Percentiles rank a stretch among this genome's conserved stretches.
These are phyloP conservation scores for Eutrigla gurnardus DNA, from an alignment of 2,797 vertebrate species.

Conservation along the genomic window DNA sequence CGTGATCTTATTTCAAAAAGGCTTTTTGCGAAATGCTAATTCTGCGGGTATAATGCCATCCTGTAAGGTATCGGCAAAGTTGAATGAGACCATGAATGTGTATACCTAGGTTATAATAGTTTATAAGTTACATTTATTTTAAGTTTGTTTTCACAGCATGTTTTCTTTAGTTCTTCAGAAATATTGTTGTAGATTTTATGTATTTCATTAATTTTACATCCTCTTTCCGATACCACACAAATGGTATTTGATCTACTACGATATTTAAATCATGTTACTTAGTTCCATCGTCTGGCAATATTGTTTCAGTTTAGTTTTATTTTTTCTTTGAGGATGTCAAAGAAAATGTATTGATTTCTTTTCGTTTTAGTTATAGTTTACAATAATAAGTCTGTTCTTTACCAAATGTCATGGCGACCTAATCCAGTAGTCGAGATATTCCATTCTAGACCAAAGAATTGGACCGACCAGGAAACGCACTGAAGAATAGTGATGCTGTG, in stretches of 20 bases:
- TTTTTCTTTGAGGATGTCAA: not conserved
- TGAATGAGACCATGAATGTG: not conserved
- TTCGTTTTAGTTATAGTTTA: no score
- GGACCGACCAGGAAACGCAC: not conserved
- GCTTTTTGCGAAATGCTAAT: not conserved
- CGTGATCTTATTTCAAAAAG: not conserved
- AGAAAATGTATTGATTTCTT: no score
- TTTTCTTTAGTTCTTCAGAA: not conserved
- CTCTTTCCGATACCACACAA: no score
- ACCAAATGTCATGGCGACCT: not conserved
- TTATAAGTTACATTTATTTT: not conserved
- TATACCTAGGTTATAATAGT: not conserved
- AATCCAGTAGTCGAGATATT: not conserved
- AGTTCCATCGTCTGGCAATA: not conserved
- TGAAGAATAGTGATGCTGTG: not conserved
- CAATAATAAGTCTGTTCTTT: no score
- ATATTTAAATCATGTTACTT: not conserved
- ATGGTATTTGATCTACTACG: not conserved
- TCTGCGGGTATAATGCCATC: no score
- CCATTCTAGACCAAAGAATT: not conserved
- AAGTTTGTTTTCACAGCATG: not conserved
- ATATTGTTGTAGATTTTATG: not conserved
- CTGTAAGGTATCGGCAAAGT: not conserved
- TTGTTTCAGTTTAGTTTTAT: not conserved
- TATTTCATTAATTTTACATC: no score